Evolutionary conservation across 2,797 vertebrate species (phyloP), one percentile per base, ranked within the genome.

Genomic region (Oreonectes daqikongensis): DNA sequence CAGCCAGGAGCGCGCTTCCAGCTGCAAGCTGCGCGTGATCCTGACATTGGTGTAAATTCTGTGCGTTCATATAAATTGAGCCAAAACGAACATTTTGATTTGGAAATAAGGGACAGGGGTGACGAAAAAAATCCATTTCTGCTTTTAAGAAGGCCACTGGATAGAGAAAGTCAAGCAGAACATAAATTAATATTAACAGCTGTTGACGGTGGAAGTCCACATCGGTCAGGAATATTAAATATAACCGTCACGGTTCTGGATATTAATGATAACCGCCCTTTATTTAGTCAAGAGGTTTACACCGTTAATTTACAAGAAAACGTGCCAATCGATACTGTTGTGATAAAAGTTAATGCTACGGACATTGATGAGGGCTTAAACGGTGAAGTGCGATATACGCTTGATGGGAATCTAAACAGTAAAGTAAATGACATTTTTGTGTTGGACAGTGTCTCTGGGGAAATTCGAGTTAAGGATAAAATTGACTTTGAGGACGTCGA

Each of bases 291-390:
- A 66, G 83, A 85, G 0, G 68, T 79, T 10, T 86, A 86, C 61
- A 75, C 72, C 5, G 82, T 80, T 22, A 20, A 28, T 1, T 28
- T 88, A 17, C 46, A 74, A 28, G 86, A 88, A 82, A 86, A 85
- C 46, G n/a, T 66, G 1, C 48, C 63, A 0, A 6, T 65, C 42
- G 84, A 80, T 3, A 81, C 82, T 2, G n/a, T 79, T 30, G 77
- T 88, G 3, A 42, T 81, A 24, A 77, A 82, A 50, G 71, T 88
- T 14, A 86, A 84, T 35, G 87, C 87, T 22, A 84, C 75, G 3
- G 87, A 88, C 77, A 24, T 82, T n/a, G 87, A 88, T 26, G 83
- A 81, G 0, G 83, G 83, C 18, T 30, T n/a, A 9, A 87, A 88
- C 28, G 84, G 86, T 12, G 83, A 83, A 2, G 75, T 87, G 2